phyloP scores from a whole-genome alignment of 30 jellyfish, hydroid and myxozoan species.

The Aurelia sp. region DNA sequence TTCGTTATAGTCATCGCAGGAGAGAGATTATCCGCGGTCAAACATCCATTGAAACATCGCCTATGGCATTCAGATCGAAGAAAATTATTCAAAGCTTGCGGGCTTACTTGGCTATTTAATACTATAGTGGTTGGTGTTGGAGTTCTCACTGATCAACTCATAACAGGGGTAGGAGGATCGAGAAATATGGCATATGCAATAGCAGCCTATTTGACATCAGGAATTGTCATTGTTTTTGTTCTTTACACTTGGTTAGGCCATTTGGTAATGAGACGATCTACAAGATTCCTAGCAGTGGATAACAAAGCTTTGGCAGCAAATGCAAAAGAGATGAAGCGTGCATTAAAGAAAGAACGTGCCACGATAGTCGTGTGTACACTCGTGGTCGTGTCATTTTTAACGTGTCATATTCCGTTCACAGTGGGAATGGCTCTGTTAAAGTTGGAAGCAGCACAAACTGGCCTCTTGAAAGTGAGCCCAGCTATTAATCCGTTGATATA shows the following conservation, averaged over 20 bases:
- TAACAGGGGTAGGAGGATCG: not conserved
- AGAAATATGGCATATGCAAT: not conserved
- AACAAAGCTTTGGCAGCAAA: not conserved
- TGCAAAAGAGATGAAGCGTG: slow-evolving; percentile 11
- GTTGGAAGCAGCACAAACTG: not conserved
- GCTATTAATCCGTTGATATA: slow-evolving; percentile 36
- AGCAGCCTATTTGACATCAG: slow-evolving; percentile 4
- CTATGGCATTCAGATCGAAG: not conserved
- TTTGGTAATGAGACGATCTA: slow-evolving; percentile 10
- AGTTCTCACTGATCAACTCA: not conserved
- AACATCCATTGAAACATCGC: no score
- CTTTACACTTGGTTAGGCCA: slow-evolving; percentile 21
- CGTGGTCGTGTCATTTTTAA: slow-evolving; percentile 39
- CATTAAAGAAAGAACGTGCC: slow-evolving; percentile 49
- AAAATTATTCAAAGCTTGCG: not conserved
- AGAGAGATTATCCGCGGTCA: no score
- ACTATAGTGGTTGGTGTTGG: not conserved
- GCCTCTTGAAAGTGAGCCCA: slow-evolving; percentile 13
- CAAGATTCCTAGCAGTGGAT: slow-evolving; percentile 12
- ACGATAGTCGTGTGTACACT: slow-evolving; percentile 22
- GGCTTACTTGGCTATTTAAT: slow-evolving; percentile 22
- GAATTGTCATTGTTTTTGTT: not conserved
- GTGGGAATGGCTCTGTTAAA: not conserved
- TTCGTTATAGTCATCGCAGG: no score
- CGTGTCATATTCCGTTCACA: slow-evolving; percentile 19